A percentile compares a stretch with the other conserved stretches of the same genome.
Conservation (phyloP, 2,888 invertebrate genomes). For the Adela reaumurella region DNA sequence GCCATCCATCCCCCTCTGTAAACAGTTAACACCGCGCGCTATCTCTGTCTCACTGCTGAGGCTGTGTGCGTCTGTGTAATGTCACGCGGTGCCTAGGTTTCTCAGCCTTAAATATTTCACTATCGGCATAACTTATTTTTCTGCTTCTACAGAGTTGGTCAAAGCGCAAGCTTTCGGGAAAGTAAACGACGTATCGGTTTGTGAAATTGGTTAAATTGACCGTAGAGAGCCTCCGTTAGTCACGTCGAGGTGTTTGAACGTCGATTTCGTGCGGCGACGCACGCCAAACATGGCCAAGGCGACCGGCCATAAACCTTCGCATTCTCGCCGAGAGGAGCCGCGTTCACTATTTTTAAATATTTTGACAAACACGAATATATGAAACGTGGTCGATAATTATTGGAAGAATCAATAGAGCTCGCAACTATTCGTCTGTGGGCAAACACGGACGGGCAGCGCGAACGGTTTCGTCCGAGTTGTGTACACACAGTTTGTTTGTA, state of each 20-base stretch:
- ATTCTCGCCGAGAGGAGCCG: constrained; percentile 2
- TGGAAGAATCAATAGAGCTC: constrained; percentile 53
- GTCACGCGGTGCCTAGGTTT: no score
- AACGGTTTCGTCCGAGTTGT: constrained; percentile 2
- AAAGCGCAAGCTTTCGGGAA: no score
- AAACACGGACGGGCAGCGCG: constrained; percentile 24
- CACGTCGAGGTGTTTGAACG: neutral
- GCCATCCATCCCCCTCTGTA: no score
- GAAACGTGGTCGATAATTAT: constrained; percentile 57
- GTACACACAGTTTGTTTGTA: neutral
- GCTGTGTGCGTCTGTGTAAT: no score
- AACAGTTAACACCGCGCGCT: no score
- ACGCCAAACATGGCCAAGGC: neutral
- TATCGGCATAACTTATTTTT: no score
- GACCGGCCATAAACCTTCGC: neutral
- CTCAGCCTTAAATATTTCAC: no score
- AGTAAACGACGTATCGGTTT: no score
- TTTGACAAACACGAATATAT: constrained; percentile 42
- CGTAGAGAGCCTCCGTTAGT: neutral
- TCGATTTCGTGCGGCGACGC: neutral
- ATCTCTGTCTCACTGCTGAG: no score
- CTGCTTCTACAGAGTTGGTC: no score
- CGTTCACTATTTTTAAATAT: constrained; percentile 39
- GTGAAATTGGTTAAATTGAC: neutral
- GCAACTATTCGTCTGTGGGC: constrained; percentile 47